Percentiles rank a stretch among this genome's conserved stretches.
Evolutionary conservation across 2,888 invertebrate species (phyloP).

Genomic region (Leptodirus hochenwartii): DNA sequence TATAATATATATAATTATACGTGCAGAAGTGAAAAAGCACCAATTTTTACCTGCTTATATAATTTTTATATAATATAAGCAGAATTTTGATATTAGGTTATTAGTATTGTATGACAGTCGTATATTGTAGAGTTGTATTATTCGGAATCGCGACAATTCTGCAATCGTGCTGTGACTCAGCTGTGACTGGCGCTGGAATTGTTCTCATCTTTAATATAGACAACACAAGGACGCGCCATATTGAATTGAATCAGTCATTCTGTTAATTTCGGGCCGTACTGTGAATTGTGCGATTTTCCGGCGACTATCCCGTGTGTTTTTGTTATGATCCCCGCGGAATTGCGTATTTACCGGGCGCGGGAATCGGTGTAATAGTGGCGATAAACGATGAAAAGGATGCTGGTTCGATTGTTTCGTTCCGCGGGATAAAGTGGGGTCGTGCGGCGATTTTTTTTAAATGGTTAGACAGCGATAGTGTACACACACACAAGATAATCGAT

Average conservation of each 20-base stretch:
- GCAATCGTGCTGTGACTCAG: too few relatives aligned
- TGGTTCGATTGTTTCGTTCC: slow-evolving; percentile 3
- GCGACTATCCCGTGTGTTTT: slow-evolving; percentile 21
- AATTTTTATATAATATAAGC: too few relatives aligned
- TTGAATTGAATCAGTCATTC: slow-evolving; percentile 37
- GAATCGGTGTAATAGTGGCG: slow-evolving; percentile 11
- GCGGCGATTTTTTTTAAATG: slow-evolving; percentile 9
- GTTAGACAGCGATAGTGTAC: slow-evolving; percentile 10
- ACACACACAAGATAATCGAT: slow-evolving; percentile 32
- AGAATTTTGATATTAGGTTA: too few relatives aligned
- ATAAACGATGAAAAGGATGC: slow-evolving; percentile 4
- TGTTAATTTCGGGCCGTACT: slow-evolving; percentile 36
- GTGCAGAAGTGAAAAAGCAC: too few relatives aligned
- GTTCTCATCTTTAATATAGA: too few relatives aligned
- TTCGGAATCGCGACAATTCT: too few relatives aligned
- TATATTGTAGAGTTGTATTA: too few relatives aligned
- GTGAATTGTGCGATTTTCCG: slow-evolving; percentile 22
- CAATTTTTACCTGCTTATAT: too few relatives aligned
- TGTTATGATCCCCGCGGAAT: slow-evolving; percentile 8
- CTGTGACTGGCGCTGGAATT: too few relatives aligned
- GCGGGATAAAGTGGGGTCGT: slow-evolving; percentile 5
- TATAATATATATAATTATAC: too few relatives aligned
- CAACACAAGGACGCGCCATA: slow-evolving; percentile 37
- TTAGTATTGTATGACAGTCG: too few relatives aligned
- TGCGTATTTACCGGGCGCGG: slow-evolving; percentile 6